Conservation (phyloP, 2,113 vertebrate genomes). For the Rhagologus leucostigma region DNA sequence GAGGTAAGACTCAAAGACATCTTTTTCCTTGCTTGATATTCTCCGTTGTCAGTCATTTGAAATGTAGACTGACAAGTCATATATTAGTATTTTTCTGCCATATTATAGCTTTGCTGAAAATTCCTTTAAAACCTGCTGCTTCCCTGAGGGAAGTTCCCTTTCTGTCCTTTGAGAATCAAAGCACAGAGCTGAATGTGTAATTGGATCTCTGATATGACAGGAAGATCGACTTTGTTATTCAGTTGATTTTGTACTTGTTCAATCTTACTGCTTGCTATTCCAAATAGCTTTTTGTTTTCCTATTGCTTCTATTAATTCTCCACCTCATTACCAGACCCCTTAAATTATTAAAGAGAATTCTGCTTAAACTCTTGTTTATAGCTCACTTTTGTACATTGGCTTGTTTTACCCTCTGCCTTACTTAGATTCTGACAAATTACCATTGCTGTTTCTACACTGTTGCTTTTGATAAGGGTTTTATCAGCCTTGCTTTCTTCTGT, state of each 20-base stretch:
- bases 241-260: not conserved
- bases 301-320: constrained; percentile 15
- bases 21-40: not conserved
- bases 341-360: constrained; percentile 39
- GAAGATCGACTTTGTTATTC: not conserved
- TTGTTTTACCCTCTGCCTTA: not conserved
- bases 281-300: constrained; percentile 34
- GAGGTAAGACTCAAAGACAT: not conserved
- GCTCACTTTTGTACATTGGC: not conserved
- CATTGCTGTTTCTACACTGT: not conserved
- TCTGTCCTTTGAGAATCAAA: not conserved
- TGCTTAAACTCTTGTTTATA: not conserved
- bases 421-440: not conserved
- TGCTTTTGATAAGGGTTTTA: not conserved
- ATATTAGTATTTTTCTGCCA: not conserved
- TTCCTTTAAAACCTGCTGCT: not conserved
- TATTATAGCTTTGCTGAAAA: not conserved
- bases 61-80: not conserved
- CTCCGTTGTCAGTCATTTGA: not conserved
- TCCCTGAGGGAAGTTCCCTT: not conserved
- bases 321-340: not conserved
- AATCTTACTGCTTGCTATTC: not conserved
- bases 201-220: not conserved
- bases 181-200: not conserved
- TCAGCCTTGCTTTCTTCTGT: not conserved